Evolutionary conservation across 1,140 invertebrate genomes (phyloP).

Genomic region (Trichoplusia ni): DNA sequence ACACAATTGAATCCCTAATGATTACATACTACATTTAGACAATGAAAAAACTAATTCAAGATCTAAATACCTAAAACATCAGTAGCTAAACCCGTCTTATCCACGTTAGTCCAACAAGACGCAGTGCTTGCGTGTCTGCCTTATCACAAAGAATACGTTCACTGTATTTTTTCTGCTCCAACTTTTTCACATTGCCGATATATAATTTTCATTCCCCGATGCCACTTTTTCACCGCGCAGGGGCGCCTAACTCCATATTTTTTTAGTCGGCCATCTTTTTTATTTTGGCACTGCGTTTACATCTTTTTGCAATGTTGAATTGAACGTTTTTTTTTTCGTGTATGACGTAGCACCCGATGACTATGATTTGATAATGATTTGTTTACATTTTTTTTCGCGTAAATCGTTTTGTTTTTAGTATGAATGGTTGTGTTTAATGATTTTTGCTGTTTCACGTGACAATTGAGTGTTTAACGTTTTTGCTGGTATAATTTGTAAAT

Average conservation of each 20-base stretch:
- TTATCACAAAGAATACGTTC: constrained; percentile 64
- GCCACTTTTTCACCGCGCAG: constrained; percentile 63
- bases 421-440: background rate
- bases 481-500: constrained; percentile 7
- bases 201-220: constrained; percentile 68
- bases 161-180: constrained; percentile 54
- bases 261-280: constrained; percentile 30
- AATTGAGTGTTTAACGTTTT: constrained; percentile 15
- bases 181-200: constrained; percentile 64
- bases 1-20: too few relatives aligned
- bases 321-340: background rate
- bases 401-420: constrained; percentile 13
- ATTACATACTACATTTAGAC: too few relatives aligned
- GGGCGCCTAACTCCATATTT: constrained; percentile 49
- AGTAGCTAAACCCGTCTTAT: too few relatives aligned
- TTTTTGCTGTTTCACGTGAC: constrained; percentile 7
- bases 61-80: too few relatives aligned
- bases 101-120: too few relatives aligned
- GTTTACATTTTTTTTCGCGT: constrained; percentile 15
- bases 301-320: constrained; percentile 3
- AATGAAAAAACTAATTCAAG: too few relatives aligned
- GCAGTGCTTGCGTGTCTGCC: constrained; percentile 54
- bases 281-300: constrained; percentile 32
- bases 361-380: constrained; percentile 11
- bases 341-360: background rate